A percentile compares a stretch with the other conserved stretches of the same genome.
These are phyloP conservation scores for Indicator indicator DNA, from an alignment of 2,113 vertebrate genomes.

Conservation along the genomic window DNA sequence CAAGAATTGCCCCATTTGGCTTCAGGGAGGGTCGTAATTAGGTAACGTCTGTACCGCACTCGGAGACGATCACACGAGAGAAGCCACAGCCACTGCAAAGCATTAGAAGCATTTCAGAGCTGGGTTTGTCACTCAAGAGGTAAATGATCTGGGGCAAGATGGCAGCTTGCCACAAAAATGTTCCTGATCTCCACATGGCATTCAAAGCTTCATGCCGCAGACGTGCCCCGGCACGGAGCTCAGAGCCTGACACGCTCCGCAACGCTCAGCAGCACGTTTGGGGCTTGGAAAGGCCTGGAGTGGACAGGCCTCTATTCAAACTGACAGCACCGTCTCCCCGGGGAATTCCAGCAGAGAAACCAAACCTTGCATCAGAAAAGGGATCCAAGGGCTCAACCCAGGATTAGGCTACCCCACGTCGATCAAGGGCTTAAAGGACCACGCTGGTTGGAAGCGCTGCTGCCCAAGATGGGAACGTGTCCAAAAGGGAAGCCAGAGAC, in stretches of 20 bases:
- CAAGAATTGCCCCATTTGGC: conserved; percentile 33
- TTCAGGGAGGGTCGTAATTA: not conserved
- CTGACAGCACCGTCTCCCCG: accelerated
- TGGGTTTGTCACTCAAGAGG: conserved; percentile 25
- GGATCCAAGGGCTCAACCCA: accelerated
- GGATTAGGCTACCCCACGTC: accelerated
- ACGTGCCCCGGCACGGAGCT: not conserved
- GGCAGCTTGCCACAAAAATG: conserved; percentile 58
- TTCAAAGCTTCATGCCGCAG: not conserved
- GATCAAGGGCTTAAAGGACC: not conserved
- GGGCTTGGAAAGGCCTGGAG: not conserved
- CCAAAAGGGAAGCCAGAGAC: not conserved
- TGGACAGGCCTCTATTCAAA: not conserved
- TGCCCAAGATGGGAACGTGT: not conserved
- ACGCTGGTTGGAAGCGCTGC: accelerated
- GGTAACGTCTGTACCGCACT: not conserved
- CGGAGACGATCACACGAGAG: accelerated
- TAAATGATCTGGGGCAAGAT: not conserved
- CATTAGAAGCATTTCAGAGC: not conserved
- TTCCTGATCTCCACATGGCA: not conserved
- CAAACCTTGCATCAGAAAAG: accelerated
- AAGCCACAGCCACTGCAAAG: not conserved
- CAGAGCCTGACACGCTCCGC: not conserved
- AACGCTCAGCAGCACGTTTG: not conserved
- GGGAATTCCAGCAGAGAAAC: not conserved